Base-by-base conservation (phyloP, 2,888 invertebrate genomes). In the Chloroclystis v-ata region DNA sequence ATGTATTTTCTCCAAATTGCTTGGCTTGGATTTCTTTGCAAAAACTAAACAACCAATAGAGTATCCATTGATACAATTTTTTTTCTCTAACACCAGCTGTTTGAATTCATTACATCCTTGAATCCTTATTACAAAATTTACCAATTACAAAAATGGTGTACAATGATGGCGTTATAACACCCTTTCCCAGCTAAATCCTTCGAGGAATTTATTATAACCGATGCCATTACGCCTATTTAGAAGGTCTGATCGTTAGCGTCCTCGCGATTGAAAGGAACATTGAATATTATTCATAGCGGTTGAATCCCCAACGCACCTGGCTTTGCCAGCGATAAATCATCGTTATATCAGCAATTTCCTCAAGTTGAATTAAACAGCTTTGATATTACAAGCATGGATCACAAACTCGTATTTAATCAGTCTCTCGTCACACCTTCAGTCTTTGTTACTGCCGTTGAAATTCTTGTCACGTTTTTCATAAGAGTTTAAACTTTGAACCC, bases 181-280 rank as follows among this genome's bases (percentile, higher is more conserved):
- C 32, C 43, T n/a, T 10, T 16, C 13, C 28, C 30, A n/a, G 16
- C 26, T 16, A 14, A 13, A 5, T 12, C 16, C 12, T n/a, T 25
- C 9, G 33, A 8, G 10, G 35, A 41, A 44, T 51, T 25, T 49
- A 56, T 56, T 49, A 37, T 33, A 48, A 42, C 41, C 30, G 20
- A 24, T 43, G 28, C 30, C 40, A 48, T 56, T 48, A 49, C 13
- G 20, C 16, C 16, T 40, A 37, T 37, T 47, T 41, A 16, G 37
- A 47, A 28, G 37, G 52, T 39, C 13, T 43, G 42, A 28, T 30
- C 38, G 38, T 16, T 10, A 2, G 33, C 26, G 38, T 39, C 12
- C 49, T 12, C 35, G 12, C 32, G 43, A 32, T 14, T 35, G 33
- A 42, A 47, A 37, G 14, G 37, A 14, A 28, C 7, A 45, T 46